Evolutionary conservation across 2,113 vertebrate genomes (phyloP).

Genomic region (Rhinogobius similis): DNA sequence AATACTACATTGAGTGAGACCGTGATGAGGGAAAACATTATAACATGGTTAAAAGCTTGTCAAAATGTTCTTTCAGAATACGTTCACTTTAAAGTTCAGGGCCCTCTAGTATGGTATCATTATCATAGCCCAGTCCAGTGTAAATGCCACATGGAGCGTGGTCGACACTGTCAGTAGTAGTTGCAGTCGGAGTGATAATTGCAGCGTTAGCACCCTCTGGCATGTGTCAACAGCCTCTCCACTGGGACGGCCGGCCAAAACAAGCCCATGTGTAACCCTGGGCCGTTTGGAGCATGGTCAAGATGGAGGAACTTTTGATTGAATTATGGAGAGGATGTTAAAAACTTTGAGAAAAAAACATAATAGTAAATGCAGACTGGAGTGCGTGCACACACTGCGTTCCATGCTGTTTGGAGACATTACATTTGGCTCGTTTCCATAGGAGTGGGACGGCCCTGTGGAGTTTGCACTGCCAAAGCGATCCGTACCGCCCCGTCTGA

Average conservation of each 20-base stretch:
- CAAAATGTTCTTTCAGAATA: no score
- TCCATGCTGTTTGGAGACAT: no score
- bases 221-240: conserved; percentile 57
- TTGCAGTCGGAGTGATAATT: conserved; percentile 49
- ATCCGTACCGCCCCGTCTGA: no score
- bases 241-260: conserved; percentile 20
- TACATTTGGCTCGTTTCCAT: no score
- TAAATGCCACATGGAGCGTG: conserved; percentile 44
- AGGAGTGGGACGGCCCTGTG: no score
- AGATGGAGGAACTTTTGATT: conserved; percentile 32
- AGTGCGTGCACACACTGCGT: no score
- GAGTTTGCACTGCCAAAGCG: no score
- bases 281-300: conserved; percentile 49
- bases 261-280: conserved; percentile 36
- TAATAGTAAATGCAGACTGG: neutral
- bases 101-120: conserved; percentile 24
- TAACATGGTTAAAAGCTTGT: no score
- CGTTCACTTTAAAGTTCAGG: conserved; percentile 12
- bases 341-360: conserved; percentile 10
- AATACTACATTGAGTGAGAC: no score
- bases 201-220: conserved; percentile 46
- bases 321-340: conserved; percentile 18
- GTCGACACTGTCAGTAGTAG: conserved; percentile 49
- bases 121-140: conserved; percentile 25
- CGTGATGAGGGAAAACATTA: no score